A percentile compares a stretch with the other conserved stretches of the same genome.
Evolutionary conservation across 2,113 vertebrate genomes (phyloP).

Genomic region (Plecotus auritus): DNA sequence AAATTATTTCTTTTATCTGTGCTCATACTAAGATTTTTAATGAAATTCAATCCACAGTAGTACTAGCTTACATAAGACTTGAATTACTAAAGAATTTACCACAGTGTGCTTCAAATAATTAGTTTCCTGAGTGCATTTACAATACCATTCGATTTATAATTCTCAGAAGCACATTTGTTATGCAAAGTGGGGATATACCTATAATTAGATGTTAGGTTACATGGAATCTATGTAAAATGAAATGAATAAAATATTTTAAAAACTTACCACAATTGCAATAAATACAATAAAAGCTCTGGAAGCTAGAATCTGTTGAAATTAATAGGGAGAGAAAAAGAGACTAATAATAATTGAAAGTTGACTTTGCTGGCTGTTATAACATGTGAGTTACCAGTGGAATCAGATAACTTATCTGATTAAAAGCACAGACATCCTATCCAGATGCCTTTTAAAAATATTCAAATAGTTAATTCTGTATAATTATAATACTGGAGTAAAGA

Average conservation of each 20-base stretch:
- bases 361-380: background rate
- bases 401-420: background rate
- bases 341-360: background rate
- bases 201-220: background rate
- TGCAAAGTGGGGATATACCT: background rate
- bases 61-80: background rate
- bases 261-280: background rate
- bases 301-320: background rate
- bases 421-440: background rate
- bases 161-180: background rate
- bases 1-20: background rate
- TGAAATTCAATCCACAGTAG: slow-evolving; percentile 5
- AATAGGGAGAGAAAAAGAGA: background rate
- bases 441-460: background rate
- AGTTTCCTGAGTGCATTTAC: slow-evolving; percentile 1
- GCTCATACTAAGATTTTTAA: slow-evolving; percentile 18
- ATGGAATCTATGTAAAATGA: background rate
- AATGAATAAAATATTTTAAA: background rate
- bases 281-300: background rate
- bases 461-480: background rate
- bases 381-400: background rate
- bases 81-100: slow-evolving; percentile 24
- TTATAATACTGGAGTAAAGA: background rate
- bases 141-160: background rate
- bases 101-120: background rate